These are phyloP conservation scores for Pardosa pseudoannulata DNA, from an alignment of 2,888 invertebrate genomes.

Conservation along the genomic window DNA sequence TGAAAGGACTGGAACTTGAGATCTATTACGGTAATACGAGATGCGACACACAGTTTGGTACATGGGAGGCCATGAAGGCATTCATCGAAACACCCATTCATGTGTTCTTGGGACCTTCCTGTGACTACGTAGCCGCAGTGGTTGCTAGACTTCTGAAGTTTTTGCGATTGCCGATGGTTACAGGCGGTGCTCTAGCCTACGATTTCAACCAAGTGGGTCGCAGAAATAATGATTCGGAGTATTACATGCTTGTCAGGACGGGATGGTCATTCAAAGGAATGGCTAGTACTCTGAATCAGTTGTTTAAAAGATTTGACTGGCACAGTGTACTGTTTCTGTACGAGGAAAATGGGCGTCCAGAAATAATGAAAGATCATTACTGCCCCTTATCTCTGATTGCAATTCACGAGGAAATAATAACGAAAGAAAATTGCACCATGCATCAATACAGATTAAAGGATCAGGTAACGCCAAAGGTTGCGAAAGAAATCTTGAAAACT, in stretches of 20 bases:
- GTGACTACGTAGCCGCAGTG: constrained; percentile 80
- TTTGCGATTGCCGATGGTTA: constrained; percentile 84
- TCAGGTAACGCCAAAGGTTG: neutral
- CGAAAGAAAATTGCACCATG: constrained; percentile 10
- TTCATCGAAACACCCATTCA: constrained; percentile 49
- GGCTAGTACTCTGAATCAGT: constrained; percentile 35
- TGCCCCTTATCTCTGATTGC: constrained; percentile 34
- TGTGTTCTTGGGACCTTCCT: constrained; percentile 73
- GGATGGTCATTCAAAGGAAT: constrained; percentile 79
- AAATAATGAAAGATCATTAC: constrained; percentile 41
- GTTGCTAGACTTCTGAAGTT: constrained; percentile 88
- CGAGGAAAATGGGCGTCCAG: constrained; percentile 25
- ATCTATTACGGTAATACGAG: constrained; percentile 73
- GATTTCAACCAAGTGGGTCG: constrained; percentile 86
- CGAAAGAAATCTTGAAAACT: constrained; percentile 82
- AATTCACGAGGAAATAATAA: neutral
- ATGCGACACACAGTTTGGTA: constrained; percentile 75
- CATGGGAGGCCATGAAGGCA: constrained; percentile 79
- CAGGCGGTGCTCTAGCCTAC: constrained; percentile 87
- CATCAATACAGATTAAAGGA: constrained; percentile 3
- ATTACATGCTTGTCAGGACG: constrained; percentile 86
- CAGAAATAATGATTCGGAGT: constrained; percentile 84
- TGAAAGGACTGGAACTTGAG: constrained; percentile 79
- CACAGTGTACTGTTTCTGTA: constrained; percentile 25
- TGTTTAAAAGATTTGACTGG: constrained; percentile 36